Base-by-base conservation (phyloP, 2,888 invertebrate genomes). In the Meteorus cinctellus region DNA sequence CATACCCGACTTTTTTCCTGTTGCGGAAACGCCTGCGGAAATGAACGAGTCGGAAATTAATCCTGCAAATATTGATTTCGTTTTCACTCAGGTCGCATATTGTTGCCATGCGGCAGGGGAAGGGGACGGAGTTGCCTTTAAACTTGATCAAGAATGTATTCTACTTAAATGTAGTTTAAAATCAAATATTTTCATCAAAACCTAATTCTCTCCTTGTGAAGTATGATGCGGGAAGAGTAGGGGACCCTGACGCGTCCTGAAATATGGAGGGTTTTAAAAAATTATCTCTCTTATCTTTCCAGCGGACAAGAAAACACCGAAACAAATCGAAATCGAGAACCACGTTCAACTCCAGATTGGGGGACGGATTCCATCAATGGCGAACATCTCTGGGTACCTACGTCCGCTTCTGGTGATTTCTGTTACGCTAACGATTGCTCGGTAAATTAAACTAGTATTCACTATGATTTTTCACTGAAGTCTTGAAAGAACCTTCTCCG, bases 381-480 rank as follows among this genome's bases (percentile, higher is more conserved):
- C 51, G 97, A 97, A 87, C 98, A 98, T 90, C 93, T 97, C 82
- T 98, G 98, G 98, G 94, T 96, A 80, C 95, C 96, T 78, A 96
- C 97, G 73, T 96, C 96, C 75, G 96, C 95, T 75, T 97, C 97
- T 69, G 97, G 97, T 31, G 98, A 98, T 90, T 95, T 96, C 90
- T 98, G 98, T 90, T 97, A 97, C 89, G 95, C 96, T 73, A 96
- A 96, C 82, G 96, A 97, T 87, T 98, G 98, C 90, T 94, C 94
- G 91, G 96, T 96, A 90, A 92, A 92, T 90, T 16, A 10, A 29
- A 48, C 60, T 59, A 16, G 16, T 4, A 48, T 31, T 24, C 4
- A 1, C 31, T n/a, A 66, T 48, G 2, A 48, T 48, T 48, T 48
- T 2, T n/a, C 4, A 14, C 14, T 41, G 12, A 41, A 41, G 12